Base-by-base conservation (phyloP, 2,888 invertebrate species). In the Hoplodrina ambigua region DNA sequence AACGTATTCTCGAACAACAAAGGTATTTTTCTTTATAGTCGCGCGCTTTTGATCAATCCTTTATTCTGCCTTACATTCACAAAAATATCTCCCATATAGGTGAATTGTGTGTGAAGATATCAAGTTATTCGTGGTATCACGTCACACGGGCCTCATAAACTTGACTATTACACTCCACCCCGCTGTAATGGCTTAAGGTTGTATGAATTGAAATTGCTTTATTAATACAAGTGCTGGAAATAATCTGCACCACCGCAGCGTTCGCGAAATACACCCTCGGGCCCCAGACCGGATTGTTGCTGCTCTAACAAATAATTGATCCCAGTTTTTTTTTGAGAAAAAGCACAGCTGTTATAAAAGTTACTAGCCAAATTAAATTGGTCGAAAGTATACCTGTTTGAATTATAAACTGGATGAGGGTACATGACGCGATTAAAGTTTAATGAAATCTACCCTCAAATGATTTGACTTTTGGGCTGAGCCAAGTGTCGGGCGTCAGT, bases 151-250 rank as follows among this genome's bases (percentile, higher is more conserved):
- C 66, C 72, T 82, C 80, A 85, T 88, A 86, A 88, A 87, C 79
- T 77, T 71, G 73, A 72, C 80, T 84, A 84, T 84, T 79, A 83
- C 80, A 81, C 76, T 84, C 72, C 82, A 81, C 78, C 83, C 80
- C 83, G 83, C 83, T 78, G 85, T 87, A 87, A 88, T 88, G 82
- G 86, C 78, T 83, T 72, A 83, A 80, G 85, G 81, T 85, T 83
- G 80, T 86, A 88, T 89, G 88, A 89, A 89, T 89, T 85, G 87
- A 87, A 88, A 89, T 88, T 87, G 86, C 84, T 87, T 86, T 87
- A 89, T 88, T 87, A 85, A 86, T 84, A 86, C 74, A 83, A 83
- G 77, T 66, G 74, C 56, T 75, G 64, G 75, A 86, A 86, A 84
- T 82, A 86, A 85, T 84, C 83, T 81, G 67, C 64, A 76, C 60